These are phyloP conservation scores for Phymastichus coffea DNA, from an alignment of 1,140 invertebrate species.

Conservation along the genomic window DNA sequence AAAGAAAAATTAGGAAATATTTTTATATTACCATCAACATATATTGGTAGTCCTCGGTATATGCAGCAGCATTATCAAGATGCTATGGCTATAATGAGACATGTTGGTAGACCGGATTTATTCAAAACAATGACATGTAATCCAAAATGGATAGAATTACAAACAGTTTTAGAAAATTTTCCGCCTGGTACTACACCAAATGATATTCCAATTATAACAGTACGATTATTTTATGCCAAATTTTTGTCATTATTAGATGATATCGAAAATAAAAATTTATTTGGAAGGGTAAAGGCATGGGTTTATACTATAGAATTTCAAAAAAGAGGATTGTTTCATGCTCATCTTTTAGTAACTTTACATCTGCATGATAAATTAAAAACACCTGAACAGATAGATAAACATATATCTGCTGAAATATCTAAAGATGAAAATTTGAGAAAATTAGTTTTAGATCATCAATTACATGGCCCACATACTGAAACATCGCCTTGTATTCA, in stretches of 20 bases:
- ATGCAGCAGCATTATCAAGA: conserved; percentile 42
- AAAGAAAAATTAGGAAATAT: conserved; percentile 9
- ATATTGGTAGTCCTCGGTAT: conserved; percentile 39
- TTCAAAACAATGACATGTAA: not conserved
- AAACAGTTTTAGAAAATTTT: conserved; percentile 2
- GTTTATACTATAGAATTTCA: not conserved
- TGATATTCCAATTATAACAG: not conserved
- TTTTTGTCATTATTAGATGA: not conserved
- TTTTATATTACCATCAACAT: conserved; percentile 39
- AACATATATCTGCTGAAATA: not conserved
- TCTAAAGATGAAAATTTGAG: not conserved
- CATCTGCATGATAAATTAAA: not conserved
- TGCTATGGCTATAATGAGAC: not conserved
- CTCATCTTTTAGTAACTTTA: not conserved
- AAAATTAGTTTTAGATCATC: not conserved
- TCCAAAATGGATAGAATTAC: conserved; percentile 18
- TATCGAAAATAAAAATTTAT: not conserved
- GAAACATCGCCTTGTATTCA: not conserved
- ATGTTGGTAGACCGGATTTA: not conserved
- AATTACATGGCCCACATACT: not conserved
- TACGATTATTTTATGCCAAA: conserved; percentile 9
- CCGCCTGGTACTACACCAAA: not conserved
- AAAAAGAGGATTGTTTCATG: not conserved
- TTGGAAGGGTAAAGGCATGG: not conserved
- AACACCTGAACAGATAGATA: not conserved